phyloP scores from a whole-genome alignment of 2,888 invertebrate genomes.

The Pollenia griseotomentosa region DNA sequence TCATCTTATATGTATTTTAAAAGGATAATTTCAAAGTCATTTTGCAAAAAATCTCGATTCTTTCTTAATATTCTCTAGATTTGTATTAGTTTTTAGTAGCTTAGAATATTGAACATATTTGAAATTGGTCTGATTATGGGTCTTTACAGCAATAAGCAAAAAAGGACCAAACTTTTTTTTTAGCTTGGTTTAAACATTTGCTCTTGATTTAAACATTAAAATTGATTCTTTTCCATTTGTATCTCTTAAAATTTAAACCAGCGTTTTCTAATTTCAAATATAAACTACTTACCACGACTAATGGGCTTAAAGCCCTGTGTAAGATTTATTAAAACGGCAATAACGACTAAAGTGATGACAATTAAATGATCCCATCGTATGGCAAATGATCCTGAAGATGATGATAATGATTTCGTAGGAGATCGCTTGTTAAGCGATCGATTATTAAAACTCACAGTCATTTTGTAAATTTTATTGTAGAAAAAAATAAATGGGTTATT shows the following conservation, averaged over 20 bases:
- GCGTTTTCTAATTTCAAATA: background rate
- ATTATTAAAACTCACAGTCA: slow-evolving; percentile 38
- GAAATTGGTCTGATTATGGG: too few relatives aligned
- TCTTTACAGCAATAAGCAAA: too few relatives aligned
- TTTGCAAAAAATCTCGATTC: too few relatives aligned
- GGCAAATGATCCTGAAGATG: slow-evolving; percentile 77
- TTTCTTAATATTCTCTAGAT: too few relatives aligned
- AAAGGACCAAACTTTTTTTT: too few relatives aligned
- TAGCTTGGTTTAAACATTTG: too few relatives aligned
- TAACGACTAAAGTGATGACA: slow-evolving; percentile 79
- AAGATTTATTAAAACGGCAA: slow-evolving; percentile 79
- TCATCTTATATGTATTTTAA: too few relatives aligned
- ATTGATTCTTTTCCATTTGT: too few relatives aligned
- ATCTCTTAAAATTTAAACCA: background rate
- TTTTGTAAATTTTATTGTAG: slow-evolving; percentile 15
- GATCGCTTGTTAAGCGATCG: slow-evolving; percentile 32
- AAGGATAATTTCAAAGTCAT: too few relatives aligned
- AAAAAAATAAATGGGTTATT: background rate
- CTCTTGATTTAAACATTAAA: too few relatives aligned
- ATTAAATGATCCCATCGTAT: slow-evolving; percentile 57
- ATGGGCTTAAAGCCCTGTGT: slow-evolving; percentile 81
- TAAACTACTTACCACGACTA: slow-evolving; percentile 78
- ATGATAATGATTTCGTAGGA: slow-evolving; percentile 58
- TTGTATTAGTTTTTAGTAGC: too few relatives aligned
- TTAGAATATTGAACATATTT: too few relatives aligned